Evolutionary conservation across 2,797 vertebrate species (phyloP), one percentile per base, ranked within the genome.

Genomic region (Chloroceryle inda): DNA sequence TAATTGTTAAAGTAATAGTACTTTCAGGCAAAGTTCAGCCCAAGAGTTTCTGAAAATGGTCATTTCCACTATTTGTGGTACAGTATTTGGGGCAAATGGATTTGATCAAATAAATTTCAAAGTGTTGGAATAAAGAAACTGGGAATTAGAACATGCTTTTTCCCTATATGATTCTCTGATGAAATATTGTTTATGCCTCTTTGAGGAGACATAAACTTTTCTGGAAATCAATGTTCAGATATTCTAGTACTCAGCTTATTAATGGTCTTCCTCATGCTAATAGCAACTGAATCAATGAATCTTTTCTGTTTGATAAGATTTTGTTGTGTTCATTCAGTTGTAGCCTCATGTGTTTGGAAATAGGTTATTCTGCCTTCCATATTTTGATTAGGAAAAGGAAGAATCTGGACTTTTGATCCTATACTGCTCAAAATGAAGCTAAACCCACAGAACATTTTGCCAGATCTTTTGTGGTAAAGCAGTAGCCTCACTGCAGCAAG

Each of bases 381-480:
- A 66, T 45, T 93, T 92, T 53, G 44, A 47, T 63, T 85, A 87
- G 63, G 59, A 63, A 63, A 45, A 85, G 74, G 82, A 77, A 80
- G 40, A 64, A 89, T 33, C n/a, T 88, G 26, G 8, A 22, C 81
- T 76, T 91, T 96, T 92, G 77, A 87, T 92, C 67, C 63, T 88
- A 23, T 45, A 17, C 47, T 53, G 29, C 64, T 89, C 59, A 19
- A 23, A 78, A 53, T 59, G 40, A 79, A 88, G 44, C 31, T 31
- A 69, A 91, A 85, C 21, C 84, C 72, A 23, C 67, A 80, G 74
- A 49, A 74, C 23, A 19, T 73, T 93, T 91, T 87, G 67, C 49
- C 81, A 92, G 40, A 58, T 88, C 84, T 89, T 82, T 91, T 72
- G 81, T 45, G 78, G 81, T 87, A 27, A 89, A 49, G 59, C 81